Percentiles rank a stretch among this genome's conserved stretches.
Evolutionary conservation across 2,113 vertebrate genomes (phyloP).

Genomic region (Cololabis saira): DNA sequence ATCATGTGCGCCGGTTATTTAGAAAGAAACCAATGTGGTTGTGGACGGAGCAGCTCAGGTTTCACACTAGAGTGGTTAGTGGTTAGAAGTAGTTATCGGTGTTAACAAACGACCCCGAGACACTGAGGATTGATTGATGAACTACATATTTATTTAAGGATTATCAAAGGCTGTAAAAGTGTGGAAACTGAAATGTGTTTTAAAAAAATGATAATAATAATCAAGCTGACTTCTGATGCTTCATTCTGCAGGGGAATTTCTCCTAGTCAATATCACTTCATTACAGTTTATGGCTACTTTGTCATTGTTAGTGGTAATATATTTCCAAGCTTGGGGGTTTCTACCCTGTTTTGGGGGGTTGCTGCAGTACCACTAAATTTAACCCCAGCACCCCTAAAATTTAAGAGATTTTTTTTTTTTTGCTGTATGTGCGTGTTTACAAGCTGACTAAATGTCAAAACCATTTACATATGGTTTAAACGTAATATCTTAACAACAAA

Average conservation of each 20-base stretch:
- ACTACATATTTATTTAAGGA: constrained; percentile 1
- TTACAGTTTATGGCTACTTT: background rate
- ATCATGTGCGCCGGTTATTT: constrained; percentile 23
- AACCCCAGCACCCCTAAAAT: too few species aligned
- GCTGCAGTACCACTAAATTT: too few species aligned
- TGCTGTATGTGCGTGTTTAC: too few species aligned
- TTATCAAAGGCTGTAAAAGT: background rate
- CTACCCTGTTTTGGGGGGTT: too few species aligned
- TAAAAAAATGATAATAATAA: background rate
- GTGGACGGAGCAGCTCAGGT: constrained; percentile 36
- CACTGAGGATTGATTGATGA: constrained; percentile 1
- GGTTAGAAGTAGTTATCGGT: constrained; percentile 30
- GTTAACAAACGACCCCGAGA: background rate
- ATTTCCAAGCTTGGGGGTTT: too few species aligned
- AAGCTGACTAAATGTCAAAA: too few species aligned
- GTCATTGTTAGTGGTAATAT: background rate
- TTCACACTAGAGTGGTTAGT: constrained; percentile 46
- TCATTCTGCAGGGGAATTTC: too few species aligned
- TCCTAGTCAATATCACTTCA: too few species aligned
- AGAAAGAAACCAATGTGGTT: constrained; percentile 36
- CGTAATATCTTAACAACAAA: too few species aligned
- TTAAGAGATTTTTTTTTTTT: too few species aligned
- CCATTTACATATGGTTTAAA: too few species aligned
- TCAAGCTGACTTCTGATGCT: too few species aligned
- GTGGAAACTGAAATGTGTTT: background rate